Evolutionary conservation across 92 coral and sea anemone species (phyloP), one percentile per base, ranked within the genome.

Genomic region (Heteractis magnifica): DNA sequence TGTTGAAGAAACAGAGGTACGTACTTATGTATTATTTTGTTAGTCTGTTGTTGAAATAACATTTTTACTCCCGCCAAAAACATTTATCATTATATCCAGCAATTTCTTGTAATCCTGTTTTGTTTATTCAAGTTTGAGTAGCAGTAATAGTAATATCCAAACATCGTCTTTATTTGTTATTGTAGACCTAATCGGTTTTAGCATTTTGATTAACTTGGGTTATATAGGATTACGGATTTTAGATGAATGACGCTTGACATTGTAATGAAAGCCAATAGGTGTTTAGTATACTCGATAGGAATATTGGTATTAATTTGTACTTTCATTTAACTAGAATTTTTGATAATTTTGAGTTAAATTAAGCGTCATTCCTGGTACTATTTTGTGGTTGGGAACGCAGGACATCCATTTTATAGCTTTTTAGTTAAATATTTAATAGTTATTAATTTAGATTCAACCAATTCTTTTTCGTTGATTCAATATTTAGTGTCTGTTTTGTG

Each of bases 1-100:
- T 80, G 92, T 91, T 13, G 92, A 95, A 72, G 91, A 95, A 68
- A 81, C 83, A 75, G 84, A 88, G 98, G 98, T 95, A 76, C 49
- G 86, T 50, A 20, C 16, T 6, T 7, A 1, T 13, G n/a, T 6
- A 18, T 52, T 49, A 76, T 56, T 55, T 18, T 41, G 10, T 53
- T 20, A 18, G 4, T 41, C 16, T 19, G 6, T 23, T 26, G 51
- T 51, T 4, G 20, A 51, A 48, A 82, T 9, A 50, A 20, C 26
- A 15, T 10, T 14, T 4, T 51, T 70, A 15, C 3, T 34, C 44
- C 3, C 44, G 44, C 44, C 44, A 34, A 34, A 34, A 34, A 2
- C 44, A 34, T 34, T 34, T 34, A 34, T 34, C 44, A 34, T 34
- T 34, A 34, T 2, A 2, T 34, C 44, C 44, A 34, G 44, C 44